phyloP scores from a whole-genome alignment of 2,888 invertebrate genomes.

The Megaustenia siamemsis region DNA sequence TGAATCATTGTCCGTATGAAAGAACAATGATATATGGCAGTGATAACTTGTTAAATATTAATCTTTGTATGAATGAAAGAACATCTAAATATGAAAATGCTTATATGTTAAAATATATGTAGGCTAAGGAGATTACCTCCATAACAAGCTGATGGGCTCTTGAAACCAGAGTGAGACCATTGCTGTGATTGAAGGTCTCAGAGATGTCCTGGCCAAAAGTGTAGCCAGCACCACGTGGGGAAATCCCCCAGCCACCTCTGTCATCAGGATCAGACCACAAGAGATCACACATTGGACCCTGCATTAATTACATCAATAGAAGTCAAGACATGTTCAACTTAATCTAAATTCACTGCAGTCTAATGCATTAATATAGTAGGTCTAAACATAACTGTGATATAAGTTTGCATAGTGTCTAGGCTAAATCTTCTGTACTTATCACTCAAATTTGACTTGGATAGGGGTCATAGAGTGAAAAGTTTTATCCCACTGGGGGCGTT shows the following conservation, averaged over 20 bases:
- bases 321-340: neutral
- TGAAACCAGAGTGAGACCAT: conserved; percentile 98
- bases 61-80: neutral
- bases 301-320: conserved; percentile 41
- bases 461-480: too few relatives aligned
- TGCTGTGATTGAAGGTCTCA: conserved; percentile 99
- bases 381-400: too few relatives aligned
- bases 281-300: conserved; percentile 99
- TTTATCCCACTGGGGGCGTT: too few relatives aligned
- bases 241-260: conserved; percentile 99
- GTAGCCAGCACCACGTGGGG: conserved; percentile 99
- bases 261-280: conserved; percentile 99
- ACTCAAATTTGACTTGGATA: too few relatives aligned
- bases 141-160: conserved; percentile 99
- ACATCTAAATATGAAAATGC: neutral
- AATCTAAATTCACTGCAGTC: too few relatives aligned
- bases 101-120: neutral
- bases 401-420: too few relatives aligned
- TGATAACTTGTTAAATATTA: too few relatives aligned
- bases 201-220: conserved; percentile 99
- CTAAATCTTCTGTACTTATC: too few relatives aligned
- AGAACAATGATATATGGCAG: too few relatives aligned
- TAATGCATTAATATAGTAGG: too few relatives aligned
- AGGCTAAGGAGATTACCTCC: conserved; percentile 90
- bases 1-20: too few relatives aligned